These are phyloP conservation scores for Agrypnus murinus DNA, from an alignment of 2,888 invertebrate genomes.

Conservation along the genomic window DNA sequence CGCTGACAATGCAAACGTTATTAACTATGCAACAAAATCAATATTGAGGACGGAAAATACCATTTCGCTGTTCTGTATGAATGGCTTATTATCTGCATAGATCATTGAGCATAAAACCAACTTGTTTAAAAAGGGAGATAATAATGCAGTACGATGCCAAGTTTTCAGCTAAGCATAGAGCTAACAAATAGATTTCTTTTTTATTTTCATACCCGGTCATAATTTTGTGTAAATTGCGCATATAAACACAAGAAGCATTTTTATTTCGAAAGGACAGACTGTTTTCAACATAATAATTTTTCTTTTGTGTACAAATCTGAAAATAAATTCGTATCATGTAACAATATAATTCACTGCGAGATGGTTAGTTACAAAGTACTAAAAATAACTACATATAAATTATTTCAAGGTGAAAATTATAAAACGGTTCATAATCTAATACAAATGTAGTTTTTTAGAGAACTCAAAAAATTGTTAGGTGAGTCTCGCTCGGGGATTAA, in stretches of 20 bases:
- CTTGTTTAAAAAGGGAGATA: neutral
- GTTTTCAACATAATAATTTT: neutral
- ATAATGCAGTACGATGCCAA: neutral
- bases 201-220: neutral
- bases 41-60: no score
- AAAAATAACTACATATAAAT: no score
- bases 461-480: no score
- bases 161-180: neutral
- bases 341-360: no score
- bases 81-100: slow-evolving; percentile 15
- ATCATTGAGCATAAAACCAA: slow-evolving; percentile 21
- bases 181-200: neutral
- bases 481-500: no score
- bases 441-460: no score
- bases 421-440: no score
- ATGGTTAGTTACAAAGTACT: no score
- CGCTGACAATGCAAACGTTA: no score
- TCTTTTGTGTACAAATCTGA: neutral
- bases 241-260: neutral
- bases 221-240: neutral
- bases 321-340: neutral
- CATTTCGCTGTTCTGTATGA: neutral
- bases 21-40: no score
- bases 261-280: neutral
- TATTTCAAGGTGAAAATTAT: no score